Evolutionary conservation across 1,140 invertebrate species (phyloP).

Genomic region (Adoxophyes honmai): DNA sequence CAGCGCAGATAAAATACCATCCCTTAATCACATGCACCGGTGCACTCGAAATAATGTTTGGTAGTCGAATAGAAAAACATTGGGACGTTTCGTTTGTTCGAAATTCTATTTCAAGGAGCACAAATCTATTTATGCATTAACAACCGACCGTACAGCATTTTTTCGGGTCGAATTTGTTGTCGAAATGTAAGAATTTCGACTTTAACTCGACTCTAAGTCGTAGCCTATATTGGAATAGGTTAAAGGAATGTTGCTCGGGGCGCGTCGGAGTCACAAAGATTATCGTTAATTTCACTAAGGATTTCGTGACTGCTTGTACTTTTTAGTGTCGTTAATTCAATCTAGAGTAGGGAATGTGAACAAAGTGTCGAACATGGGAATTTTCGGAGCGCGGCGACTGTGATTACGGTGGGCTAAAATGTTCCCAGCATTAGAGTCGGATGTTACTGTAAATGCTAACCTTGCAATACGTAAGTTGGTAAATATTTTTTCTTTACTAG

Average conservation of each 20-base stretch:
- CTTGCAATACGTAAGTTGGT: too few species aligned
- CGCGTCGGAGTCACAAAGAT: slow-evolving; percentile 45
- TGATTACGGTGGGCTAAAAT: slow-evolving; percentile 55
- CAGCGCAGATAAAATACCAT: slow-evolving; percentile 69
- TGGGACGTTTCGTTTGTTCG: slow-evolving; percentile 54
- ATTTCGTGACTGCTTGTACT: slow-evolving; percentile 37
- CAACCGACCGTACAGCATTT: slow-evolving; percentile 38
- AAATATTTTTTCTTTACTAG: slow-evolving; percentile 33
- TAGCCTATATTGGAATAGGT: slow-evolving; percentile 54
- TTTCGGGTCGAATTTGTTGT: slow-evolving; percentile 42
- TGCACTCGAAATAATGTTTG: slow-evolving; percentile 70
- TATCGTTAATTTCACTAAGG: slow-evolving; percentile 45
- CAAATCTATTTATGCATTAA: slow-evolving; percentile 47
- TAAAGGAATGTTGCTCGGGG: slow-evolving; percentile 47
- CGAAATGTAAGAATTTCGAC: slow-evolving; percentile 42
- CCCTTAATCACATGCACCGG: slow-evolving; percentile 74
- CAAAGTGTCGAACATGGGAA: slow-evolving; percentile 39
- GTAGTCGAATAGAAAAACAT: slow-evolving; percentile 53
- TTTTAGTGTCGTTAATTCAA: slow-evolving; percentile 53
- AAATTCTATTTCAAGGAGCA: slow-evolving; percentile 47
- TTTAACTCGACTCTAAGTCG: too few species aligned
- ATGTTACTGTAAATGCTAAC: slow-evolving; percentile 50
- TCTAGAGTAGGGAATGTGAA: slow-evolving; percentile 51
- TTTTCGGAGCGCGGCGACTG: slow-evolving; percentile 45
- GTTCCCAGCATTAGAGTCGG: slow-evolving; percentile 50